These are phyloP conservation scores for Drosophila persimilis DNA, from an alignment of 1,140 invertebrate species.

Conservation along the genomic window DNA sequence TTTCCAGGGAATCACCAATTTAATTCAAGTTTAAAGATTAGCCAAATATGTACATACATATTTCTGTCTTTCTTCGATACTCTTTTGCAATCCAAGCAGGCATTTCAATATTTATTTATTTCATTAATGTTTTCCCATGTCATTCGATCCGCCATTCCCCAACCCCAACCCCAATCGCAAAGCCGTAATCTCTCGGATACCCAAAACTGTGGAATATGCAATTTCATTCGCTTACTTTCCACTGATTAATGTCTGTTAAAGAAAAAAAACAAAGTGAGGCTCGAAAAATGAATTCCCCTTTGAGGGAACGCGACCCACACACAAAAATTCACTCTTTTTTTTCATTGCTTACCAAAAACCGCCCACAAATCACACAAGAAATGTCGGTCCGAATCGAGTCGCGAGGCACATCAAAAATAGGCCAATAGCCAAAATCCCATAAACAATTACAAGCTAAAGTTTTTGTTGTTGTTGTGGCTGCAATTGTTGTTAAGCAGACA, in stretches of 20 bases:
- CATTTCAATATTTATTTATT: not conserved
- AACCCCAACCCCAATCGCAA: too few species aligned
- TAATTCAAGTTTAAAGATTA: not conserved
- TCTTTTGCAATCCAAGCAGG: too few species aligned
- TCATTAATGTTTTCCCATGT: not conserved
- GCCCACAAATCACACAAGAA: slow-evolving; percentile 50
- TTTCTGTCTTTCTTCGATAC: too few species aligned
- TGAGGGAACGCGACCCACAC: slow-evolving; percentile 17
- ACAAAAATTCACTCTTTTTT: slow-evolving; percentile 32
- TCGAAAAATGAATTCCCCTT: slow-evolving; percentile 36
- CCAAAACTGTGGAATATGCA: slow-evolving; percentile 5
- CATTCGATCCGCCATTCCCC: slow-evolving; percentile 7
- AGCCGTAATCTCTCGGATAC: slow-evolving; percentile 8
- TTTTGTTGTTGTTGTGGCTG: slow-evolving; percentile 27
- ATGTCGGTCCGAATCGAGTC: slow-evolving; percentile 3
- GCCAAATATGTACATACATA: too few species aligned
- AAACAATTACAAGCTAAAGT: slow-evolving; percentile 52
- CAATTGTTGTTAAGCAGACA: slow-evolving; percentile 45
- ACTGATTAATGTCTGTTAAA: slow-evolving; percentile 49
- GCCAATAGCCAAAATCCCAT: slow-evolving; percentile 69
- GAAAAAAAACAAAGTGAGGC: slow-evolving; percentile 5
- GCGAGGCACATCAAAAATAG: slow-evolving; percentile 55
- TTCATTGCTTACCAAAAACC: slow-evolving; percentile 37
- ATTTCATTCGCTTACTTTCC: slow-evolving; percentile 42
- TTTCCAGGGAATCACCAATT: not conserved